These are phyloP conservation scores for Apolygus lucorum DNA, from an alignment of 1,140 invertebrate genomes.

Conservation along the genomic window DNA sequence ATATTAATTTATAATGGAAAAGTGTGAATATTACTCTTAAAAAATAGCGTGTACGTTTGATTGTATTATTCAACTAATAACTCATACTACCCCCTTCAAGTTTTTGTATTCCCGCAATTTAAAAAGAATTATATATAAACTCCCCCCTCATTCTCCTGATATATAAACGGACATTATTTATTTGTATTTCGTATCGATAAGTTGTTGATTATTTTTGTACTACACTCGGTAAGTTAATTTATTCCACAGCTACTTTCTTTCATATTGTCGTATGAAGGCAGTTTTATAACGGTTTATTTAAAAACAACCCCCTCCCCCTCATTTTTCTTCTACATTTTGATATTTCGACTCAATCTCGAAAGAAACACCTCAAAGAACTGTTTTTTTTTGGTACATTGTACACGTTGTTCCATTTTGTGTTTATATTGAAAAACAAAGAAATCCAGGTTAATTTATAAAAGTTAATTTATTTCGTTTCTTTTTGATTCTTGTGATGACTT, in stretches of 20 bases:
- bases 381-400: no score
- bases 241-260: no score
- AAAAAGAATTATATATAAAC: neutral
- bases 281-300: no score
- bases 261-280: no score
- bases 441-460: slow-evolving; percentile 25
- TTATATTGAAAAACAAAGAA: no score
- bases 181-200: slow-evolving; percentile 25
- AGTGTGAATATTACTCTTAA: slow-evolving; percentile 1
- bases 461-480: neutral
- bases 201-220: slow-evolving; percentile 28
- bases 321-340: neutral
- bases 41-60: neutral
- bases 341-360: no score
- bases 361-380: no score
- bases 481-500: neutral
- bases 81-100: neutral
- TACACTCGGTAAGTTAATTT: slow-evolving; percentile 22
- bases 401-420: no score
- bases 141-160: no score
- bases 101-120: neutral
- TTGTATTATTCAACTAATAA: slow-evolving; percentile 3
- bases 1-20: neutral
- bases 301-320: no score
- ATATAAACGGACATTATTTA: slow-evolving; percentile 15